phyloP scores from a whole-genome alignment of 2,888 invertebrate species.

The Lycophotia porphyrea region DNA sequence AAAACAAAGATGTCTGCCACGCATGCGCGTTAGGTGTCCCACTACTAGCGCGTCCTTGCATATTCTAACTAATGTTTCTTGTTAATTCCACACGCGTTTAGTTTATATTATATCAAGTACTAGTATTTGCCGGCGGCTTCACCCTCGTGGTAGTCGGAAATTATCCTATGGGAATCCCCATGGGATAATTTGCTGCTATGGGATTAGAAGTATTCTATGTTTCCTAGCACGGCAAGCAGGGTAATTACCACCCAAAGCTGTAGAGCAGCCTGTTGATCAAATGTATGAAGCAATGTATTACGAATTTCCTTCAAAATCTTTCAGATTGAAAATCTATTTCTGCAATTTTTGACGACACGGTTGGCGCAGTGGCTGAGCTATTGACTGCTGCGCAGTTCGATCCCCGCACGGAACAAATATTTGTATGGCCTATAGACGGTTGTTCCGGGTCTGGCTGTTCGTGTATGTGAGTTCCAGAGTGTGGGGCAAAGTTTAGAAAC shows the following conservation, averaged over 20 bases:
- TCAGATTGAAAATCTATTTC: no score
- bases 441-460: no score
- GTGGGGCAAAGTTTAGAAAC: no score
- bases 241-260: background rate
- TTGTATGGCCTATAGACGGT: no score
- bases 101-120: constrained; percentile 22
- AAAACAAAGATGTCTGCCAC: constrained; percentile 39
- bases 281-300: background rate
- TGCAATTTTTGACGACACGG: no score
- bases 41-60: constrained; percentile 54
- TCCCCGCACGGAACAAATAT: no score
- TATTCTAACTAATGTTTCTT: constrained; percentile 40
- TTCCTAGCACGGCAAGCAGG: background rate
- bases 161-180: background rate
- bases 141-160: background rate
- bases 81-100: constrained; percentile 58
- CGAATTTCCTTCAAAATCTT: background rate
- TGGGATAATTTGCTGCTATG: no score
- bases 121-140: background rate
- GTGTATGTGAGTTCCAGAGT: no score
- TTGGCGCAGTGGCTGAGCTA: no score
- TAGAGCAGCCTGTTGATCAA: background rate
- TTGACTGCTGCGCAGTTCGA: no score
- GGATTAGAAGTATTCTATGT: no score
- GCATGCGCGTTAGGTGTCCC: constrained; percentile 31